Percentiles rank a stretch among this genome's conserved stretches.
These are phyloP conservation scores for Polypedilum vanderplanki DNA, from an alignment of 1,140 invertebrate genomes.

Conservation along the genomic window DNA sequence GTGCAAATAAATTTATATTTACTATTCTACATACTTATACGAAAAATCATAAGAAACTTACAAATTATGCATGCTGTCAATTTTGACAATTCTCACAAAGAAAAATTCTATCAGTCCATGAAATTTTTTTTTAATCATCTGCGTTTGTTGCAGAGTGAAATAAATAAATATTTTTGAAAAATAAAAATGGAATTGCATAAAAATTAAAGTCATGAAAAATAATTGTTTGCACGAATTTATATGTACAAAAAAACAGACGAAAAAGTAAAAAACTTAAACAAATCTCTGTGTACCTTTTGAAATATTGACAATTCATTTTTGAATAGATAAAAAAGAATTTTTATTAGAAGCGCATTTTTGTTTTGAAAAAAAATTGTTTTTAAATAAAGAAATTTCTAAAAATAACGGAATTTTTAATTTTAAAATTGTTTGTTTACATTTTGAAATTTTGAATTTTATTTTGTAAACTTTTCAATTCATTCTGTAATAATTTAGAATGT, in stretches of 20 bases:
- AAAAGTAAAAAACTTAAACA: neutral
- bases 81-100: neutral
- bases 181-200: neutral
- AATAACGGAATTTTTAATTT: too few relatives aligned
- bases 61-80: neutral
- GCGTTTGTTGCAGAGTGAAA: neutral
- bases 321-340: too few relatives aligned
- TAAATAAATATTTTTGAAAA: slow-evolving; percentile 13
- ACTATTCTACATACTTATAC: neutral
- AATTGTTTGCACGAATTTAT: slow-evolving; percentile 13
- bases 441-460: too few relatives aligned
- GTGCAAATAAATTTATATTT: slow-evolving; percentile 19
- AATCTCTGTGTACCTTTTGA: too few relatives aligned
- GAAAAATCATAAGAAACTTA: too few relatives aligned
- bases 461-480: too few relatives aligned
- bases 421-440: too few relatives aligned
- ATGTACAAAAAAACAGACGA: neutral
- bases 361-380: too few relatives aligned
- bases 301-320: too few relatives aligned
- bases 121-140: neutral
- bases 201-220: neutral
- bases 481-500: too few relatives aligned
- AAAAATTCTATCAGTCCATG: neutral
- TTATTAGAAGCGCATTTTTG: too few relatives aligned
- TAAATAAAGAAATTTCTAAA: too few relatives aligned